Conservation (phyloP, 2,113 vertebrate genomes). For the Xiphophorus couchianus region DNA sequence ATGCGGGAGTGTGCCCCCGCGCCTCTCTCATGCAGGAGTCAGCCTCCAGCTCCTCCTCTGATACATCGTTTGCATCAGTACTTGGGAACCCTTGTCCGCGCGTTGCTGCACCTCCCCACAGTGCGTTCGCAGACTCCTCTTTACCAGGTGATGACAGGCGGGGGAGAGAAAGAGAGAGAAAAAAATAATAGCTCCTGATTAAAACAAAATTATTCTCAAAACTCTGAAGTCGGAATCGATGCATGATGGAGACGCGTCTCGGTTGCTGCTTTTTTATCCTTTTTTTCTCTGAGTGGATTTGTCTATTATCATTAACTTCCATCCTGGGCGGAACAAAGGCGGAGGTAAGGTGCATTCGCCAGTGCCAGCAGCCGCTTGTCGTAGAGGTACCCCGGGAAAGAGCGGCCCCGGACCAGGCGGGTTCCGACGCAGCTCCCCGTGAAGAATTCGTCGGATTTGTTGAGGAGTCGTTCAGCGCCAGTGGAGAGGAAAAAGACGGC, state of each 20-base stretch:
- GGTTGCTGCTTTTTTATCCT: conserved; percentile 50
- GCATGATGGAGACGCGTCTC: conserved; percentile 72
- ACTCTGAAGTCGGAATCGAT: conserved; percentile 38
- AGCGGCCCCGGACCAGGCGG: conserved; percentile 39
- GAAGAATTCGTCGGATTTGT: conserved; percentile 53
- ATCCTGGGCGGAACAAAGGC: conserved; percentile 57
- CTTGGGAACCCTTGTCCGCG: conserved; percentile 71
- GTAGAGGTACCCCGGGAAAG: conserved; percentile 41
- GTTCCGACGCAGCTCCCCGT: conserved; percentile 42
- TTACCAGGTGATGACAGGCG: conserved; percentile 57
- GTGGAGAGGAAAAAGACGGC: conserved; percentile 8
- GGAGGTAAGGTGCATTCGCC: conserved; percentile 81
- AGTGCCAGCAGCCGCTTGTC: conserved; percentile 58
- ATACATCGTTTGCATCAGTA: conserved; percentile 76
- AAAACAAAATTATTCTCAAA: conserved; percentile 36
- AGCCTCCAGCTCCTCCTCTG: conserved; percentile 78
- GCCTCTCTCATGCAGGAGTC: conserved; percentile 60
- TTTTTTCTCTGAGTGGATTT: conserved; percentile 64
- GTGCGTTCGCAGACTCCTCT: conserved; percentile 59
- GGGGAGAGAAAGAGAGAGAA: too few relatives aligned
- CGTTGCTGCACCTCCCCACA: conserved; percentile 61
- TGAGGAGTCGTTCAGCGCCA: conserved; percentile 15
- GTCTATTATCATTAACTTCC: conserved; percentile 69
- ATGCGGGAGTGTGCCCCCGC: conserved; percentile 49
- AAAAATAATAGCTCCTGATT: conserved; percentile 20